phyloP scores from a whole-genome alignment of 1,140 invertebrate species.

The Elysia chlorotica region DNA sequence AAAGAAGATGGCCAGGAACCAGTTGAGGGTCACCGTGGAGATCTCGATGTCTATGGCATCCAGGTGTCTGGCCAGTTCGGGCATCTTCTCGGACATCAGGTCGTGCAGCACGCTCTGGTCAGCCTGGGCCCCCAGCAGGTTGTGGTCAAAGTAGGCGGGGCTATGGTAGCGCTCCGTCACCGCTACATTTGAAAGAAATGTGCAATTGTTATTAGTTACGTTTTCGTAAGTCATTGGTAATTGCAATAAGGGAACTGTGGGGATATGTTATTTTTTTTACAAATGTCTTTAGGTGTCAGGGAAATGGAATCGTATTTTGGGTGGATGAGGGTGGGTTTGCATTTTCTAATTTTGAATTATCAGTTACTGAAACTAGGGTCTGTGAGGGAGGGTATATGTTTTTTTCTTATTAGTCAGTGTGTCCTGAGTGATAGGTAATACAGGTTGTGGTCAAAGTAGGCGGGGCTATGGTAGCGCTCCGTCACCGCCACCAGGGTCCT shows the following conservation, averaged over 20 bases:
- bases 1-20: conserved; percentile 67
- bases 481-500: too few relatives aligned
- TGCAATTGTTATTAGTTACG: conserved; percentile 38
- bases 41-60: conserved; percentile 65
- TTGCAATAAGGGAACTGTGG: too few relatives aligned
- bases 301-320: too few relatives aligned
- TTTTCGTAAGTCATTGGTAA: background rate
- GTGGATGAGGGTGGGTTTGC: too few relatives aligned
- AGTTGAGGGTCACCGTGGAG: conserved; percentile 66
- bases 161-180: conserved; percentile 65
- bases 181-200: conserved; percentile 58
- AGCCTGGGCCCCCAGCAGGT: conserved; percentile 65
- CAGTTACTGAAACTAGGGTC: too few relatives aligned
- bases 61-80: conserved; percentile 61
- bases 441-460: conserved; percentile 65
- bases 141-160: conserved; percentile 65
- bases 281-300: too few relatives aligned
- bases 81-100: conserved; percentile 62
- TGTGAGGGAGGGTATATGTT: too few relatives aligned
- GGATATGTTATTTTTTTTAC: too few relatives aligned
- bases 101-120: conserved; percentile 66
- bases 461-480: conserved; percentile 63
- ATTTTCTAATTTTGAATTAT: too few relatives aligned
- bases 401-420: too few relatives aligned
- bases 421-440: too few relatives aligned